Percentiles rank a stretch among this genome's conserved stretches.
phyloP scores from a whole-genome alignment of 2,113 vertebrate species.

The Ondatra zibethicus region DNA sequence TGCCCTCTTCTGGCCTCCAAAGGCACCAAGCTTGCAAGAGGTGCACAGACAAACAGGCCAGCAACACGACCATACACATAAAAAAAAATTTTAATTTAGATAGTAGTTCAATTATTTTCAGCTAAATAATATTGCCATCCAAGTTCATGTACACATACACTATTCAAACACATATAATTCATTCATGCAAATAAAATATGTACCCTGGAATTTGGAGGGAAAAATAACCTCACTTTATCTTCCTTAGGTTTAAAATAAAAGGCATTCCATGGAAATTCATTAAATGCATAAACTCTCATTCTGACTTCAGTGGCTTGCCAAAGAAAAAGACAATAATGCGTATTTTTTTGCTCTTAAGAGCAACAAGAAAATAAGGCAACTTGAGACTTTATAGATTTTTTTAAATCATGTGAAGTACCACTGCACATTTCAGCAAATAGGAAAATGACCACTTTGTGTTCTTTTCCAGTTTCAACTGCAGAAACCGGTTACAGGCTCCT shows the following conservation, averaged over 20 bases:
- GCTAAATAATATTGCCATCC: neutral
- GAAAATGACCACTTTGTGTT: slow-evolving; percentile 56
- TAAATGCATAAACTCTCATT: slow-evolving; percentile 34
- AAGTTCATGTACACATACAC: neutral
- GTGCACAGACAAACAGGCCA: neutral
- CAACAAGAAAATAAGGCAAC: neutral
- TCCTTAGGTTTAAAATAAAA: neutral
- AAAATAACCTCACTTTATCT: neutral
- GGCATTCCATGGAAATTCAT: slow-evolving; percentile 20
- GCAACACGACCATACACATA: neutral
- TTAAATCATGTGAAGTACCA: slow-evolving; percentile 22
- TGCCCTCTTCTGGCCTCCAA: neutral
- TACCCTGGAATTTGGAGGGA: neutral
- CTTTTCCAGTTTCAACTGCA: slow-evolving; percentile 39
- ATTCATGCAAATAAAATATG: neutral
- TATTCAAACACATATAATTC: neutral
- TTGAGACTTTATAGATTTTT: neutral
- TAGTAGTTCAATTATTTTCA: slow-evolving; percentile 18
- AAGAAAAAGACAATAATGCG: neutral
- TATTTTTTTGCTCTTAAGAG: neutral
- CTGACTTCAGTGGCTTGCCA: neutral
- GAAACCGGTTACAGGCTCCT: slow-evolving; percentile 8
- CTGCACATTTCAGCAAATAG: slow-evolving; percentile 22
- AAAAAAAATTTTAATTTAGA: neutral
- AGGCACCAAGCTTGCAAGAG: neutral